Conservation (phyloP, 2,888 invertebrate genomes). For the Microctonus brassicae region DNA sequence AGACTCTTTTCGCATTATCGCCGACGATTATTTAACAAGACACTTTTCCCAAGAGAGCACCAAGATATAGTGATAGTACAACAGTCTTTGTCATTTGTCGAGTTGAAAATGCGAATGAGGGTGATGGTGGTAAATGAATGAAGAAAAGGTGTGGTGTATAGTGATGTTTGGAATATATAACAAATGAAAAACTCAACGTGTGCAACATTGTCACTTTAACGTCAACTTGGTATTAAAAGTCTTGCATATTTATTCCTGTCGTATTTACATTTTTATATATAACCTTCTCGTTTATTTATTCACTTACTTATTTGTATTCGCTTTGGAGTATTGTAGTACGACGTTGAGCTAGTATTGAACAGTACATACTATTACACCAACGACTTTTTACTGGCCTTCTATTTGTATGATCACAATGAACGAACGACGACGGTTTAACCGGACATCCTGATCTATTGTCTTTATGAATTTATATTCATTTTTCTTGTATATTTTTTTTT, state of each 20-base stretch:
- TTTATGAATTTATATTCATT: slow-evolving; percentile 18
- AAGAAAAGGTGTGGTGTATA: neutral
- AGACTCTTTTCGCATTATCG: slow-evolving; percentile 24
- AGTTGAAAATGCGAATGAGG: neutral
- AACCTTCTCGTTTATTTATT: slow-evolving; percentile 23
- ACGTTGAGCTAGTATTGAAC: neutral
- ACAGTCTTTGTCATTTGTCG: neutral
- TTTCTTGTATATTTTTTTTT: neutral
- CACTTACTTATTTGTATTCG: slow-evolving; percentile 15
- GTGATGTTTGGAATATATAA: slow-evolving; percentile 9
- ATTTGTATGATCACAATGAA: slow-evolving; percentile 27
- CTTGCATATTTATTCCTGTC: slow-evolving; percentile 40
- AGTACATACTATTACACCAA: neutral
- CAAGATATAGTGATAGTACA: neutral
- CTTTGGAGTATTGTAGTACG: slow-evolving; percentile 1
- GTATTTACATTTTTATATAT: slow-evolving; percentile 36
- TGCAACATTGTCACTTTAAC: slow-evolving; percentile 35
- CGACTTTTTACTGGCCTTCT: slow-evolving; percentile 32
- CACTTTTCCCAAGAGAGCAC: neutral
- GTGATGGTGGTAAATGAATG: neutral
- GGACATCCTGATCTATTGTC: slow-evolving; percentile 46
- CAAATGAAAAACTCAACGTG: slow-evolving; percentile 26
- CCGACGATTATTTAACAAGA: slow-evolving; percentile 34
- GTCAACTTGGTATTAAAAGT: neutral
- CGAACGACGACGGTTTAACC: slow-evolving; percentile 31